These are phyloP conservation scores for Nerophis lumbriciformis DNA, from an alignment of 2,113 vertebrate genomes.

Conservation along the genomic window DNA sequence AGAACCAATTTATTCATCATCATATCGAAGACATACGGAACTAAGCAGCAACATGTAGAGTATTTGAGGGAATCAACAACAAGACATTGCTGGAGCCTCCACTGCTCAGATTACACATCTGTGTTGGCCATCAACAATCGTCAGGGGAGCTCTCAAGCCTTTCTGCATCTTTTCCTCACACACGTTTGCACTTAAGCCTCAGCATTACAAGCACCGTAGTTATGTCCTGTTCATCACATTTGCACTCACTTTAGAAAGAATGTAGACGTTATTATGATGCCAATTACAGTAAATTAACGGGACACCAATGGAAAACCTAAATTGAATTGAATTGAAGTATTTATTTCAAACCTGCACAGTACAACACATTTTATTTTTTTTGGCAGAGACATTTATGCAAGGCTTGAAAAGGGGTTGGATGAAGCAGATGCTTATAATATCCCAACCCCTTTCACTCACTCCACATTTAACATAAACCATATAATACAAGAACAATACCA, in stretches of 20 bases:
- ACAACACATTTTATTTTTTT: too few relatives aligned
- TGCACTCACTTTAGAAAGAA: not conserved
- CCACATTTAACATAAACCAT: too few relatives aligned
- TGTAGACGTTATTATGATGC: not conserved
- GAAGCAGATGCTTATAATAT: too few relatives aligned
- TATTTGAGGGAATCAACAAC: not conserved
- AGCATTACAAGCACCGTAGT: not conserved
- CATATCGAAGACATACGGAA: too few relatives aligned
- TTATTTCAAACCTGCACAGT: too few relatives aligned
- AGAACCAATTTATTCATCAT: too few relatives aligned
- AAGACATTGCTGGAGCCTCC: conserved; percentile 17
- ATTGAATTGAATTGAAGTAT: too few relatives aligned
- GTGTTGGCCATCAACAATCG: conserved; percentile 61
- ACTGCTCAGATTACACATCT: conserved; percentile 69
- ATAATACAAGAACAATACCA: too few relatives aligned
- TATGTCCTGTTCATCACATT: not conserved
- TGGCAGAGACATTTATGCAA: too few relatives aligned
- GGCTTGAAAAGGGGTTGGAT: too few relatives aligned
- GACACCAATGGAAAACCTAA: not conserved
- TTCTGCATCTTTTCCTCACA: conserved; percentile 46
- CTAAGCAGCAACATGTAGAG: too few relatives aligned
- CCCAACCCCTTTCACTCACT: too few relatives aligned
- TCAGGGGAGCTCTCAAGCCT: conserved; percentile 62
- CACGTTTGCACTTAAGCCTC: conserved; percentile 5
- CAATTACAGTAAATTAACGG: not conserved